Percentiles rank a stretch among this genome's conserved stretches.
Evolutionary conservation across 2,888 invertebrate genomes (phyloP).

Genomic region (Cantharis flavilabris): DNA sequence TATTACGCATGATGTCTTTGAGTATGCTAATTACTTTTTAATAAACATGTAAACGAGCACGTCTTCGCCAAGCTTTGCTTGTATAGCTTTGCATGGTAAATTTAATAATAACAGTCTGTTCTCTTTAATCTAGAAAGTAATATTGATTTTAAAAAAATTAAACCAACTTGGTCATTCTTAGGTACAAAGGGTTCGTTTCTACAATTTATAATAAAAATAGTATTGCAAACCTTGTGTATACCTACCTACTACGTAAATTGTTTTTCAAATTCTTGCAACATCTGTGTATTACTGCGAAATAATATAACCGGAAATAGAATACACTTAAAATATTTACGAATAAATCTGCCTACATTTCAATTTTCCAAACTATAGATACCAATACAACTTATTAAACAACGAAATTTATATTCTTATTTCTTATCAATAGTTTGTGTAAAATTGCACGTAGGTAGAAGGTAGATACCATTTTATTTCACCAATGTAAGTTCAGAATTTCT

Average conservation of each 20-base stretch:
- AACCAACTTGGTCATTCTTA: not conserved
- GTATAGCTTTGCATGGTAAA: conserved; percentile 18
- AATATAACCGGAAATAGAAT: not conserved
- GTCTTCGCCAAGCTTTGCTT: conserved; percentile 20
- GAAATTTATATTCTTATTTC: not conserved
- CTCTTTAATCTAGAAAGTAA: not conserved
- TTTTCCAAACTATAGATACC: not conserved
- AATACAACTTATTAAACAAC: not conserved
- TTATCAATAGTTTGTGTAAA: not conserved
- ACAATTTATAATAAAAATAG: too few species aligned
- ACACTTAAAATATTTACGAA: not conserved
- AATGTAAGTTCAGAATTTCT: not conserved
- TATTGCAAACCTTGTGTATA: not conserved
- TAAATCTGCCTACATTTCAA: not conserved
- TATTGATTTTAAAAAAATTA: not conserved
- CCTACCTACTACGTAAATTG: not conserved
- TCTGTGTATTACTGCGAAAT: not conserved
- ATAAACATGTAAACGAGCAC: conserved; percentile 8
- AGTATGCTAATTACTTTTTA: conserved; percentile 4
- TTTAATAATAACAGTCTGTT: conserved; percentile 13
- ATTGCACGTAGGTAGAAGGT: not conserved
- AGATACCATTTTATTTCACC: not conserved
- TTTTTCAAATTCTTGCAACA: not conserved
- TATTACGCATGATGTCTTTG: conserved; percentile 2
- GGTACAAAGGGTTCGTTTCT: not conserved